Evolutionary conservation across 2,888 invertebrate genomes (phyloP), one percentile per base, ranked within the genome.

Genomic region (Thera britannica): DNA sequence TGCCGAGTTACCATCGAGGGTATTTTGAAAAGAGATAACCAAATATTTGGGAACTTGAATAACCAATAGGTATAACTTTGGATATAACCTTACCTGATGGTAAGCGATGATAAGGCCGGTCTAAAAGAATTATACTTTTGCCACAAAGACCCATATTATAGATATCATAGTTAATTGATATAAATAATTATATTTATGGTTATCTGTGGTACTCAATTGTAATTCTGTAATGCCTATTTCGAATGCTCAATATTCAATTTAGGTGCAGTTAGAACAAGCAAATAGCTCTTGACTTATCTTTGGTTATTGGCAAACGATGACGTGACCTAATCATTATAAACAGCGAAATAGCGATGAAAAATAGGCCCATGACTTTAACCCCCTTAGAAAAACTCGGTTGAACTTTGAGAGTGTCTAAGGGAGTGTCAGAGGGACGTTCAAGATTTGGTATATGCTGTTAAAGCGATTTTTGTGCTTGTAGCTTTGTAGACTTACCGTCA

Each of bases 401-500:
- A 34, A 9, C 8, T 34, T 52, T 34, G 23, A 34, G 9, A 2
- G n/a, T 34, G 52, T 52, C 52, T 52, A 34, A 34, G 34, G 52
- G 9, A 23, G 52, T 34, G 34, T 3, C 34, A 34, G 52, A 34
- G 34, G 34, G 3, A 34, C 34, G 9, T 52, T 9, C 34, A 51
- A 46, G 41, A 41, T 49, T 49, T 4, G 51, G 51, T 7, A 52
- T 2, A 46, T 46, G 44, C 52, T 52, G 7, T 51, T 51, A 5
- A 34, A 34, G 52, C 52, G 7, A 64, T 68, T 68, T 67, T 46
- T 61, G 64, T 71, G 69, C 69, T 65, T 78, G 75, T 83, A 82
- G 83, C 95, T 70, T 65, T 78, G 75, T 83, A 82, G 83, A 95
- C 95, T 95, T 97, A 97, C 97, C 97, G 96, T 97, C 97, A 88